Evolutionary conservation across 2,113 vertebrate species (phyloP).

Genomic region (Cichladusa arquata): DNA sequence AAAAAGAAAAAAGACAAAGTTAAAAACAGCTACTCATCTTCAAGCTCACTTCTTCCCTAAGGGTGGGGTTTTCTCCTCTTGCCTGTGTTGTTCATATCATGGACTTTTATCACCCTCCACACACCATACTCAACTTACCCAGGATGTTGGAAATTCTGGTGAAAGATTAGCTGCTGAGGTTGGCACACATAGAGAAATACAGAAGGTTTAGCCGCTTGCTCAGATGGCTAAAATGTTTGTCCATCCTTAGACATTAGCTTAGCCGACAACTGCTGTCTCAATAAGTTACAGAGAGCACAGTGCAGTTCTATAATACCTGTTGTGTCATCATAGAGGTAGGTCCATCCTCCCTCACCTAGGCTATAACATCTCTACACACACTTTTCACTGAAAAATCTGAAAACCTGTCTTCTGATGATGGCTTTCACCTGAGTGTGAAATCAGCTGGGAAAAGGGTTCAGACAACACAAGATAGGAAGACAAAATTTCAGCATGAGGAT

Average conservation of each 20-base stretch:
- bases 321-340: accelerated
- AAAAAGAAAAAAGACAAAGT: not conserved
- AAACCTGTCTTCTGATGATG: not conserved
- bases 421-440: not conserved
- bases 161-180: not conserved
- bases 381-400: not conserved
- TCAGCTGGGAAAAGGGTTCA: not conserved
- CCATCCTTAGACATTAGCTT: not conserved
- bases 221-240: not conserved
- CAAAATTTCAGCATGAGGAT: not conserved
- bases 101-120: not conserved
- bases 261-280: not conserved
- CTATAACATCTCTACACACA: not conserved
- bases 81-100: not conserved
- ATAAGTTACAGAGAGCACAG: accelerated
- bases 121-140: not conserved
- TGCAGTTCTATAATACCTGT: accelerated
- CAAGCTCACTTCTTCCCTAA: not conserved
- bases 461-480: not conserved
- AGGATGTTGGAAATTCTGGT: not conserved
- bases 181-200: not conserved
- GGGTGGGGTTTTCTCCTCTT: accelerated
- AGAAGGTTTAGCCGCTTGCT: not conserved
- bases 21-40: not conserved
- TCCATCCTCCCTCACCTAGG: accelerated